Base-by-base conservation (phyloP, 2,888 invertebrate genomes). In the Abrostola triplasia region DNA sequence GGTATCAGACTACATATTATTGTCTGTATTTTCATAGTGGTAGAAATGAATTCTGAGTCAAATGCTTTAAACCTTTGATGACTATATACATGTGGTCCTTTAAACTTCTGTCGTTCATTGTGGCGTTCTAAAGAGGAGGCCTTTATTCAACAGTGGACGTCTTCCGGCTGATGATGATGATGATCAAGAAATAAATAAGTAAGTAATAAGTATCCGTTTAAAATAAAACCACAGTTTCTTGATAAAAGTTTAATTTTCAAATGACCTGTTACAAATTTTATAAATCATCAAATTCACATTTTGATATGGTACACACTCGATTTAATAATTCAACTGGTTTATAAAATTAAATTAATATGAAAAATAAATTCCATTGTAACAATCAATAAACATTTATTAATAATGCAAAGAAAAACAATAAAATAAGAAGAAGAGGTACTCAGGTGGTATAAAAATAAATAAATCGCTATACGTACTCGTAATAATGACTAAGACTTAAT, bases 371-470 rank as follows among this genome's bases (percentile, higher is more conserved):
- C 55, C 55, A 69, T 61, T 69, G 70, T 83, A 88, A 88, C 84
- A 86, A 78, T 79, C 66, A 68, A 78, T 84, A 84, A 83, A 86
- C 72, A 9, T 84, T 82, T 81, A 79, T 78, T 77, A 80, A 76
- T 78, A 78, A 73, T 74, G 69, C 70, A 81, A 82, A 82, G 79
- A 81, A 83, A 86, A 83, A 87, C 77, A 87, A 84, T 86, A 85
- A 87, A 84, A 87, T 85, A 81, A 88, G 89, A 89, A 87, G 91
- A 91, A 88, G 92, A 94, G 94, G 94, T 94, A 94, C 92, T 94
- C 90, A 92, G 93, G 94, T 93, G 92, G 92, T 90, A 88, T 92
- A 88, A 86, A 69, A 87, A 90, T 88, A 90, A 88, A 90, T 90
- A 91, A 90, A 88, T 88, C 64, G 70, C 71, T 90, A 90, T 84